These are phyloP conservation scores for Vanessa tameamea DNA, from an alignment of 1,140 invertebrate genomes.

Conservation along the genomic window DNA sequence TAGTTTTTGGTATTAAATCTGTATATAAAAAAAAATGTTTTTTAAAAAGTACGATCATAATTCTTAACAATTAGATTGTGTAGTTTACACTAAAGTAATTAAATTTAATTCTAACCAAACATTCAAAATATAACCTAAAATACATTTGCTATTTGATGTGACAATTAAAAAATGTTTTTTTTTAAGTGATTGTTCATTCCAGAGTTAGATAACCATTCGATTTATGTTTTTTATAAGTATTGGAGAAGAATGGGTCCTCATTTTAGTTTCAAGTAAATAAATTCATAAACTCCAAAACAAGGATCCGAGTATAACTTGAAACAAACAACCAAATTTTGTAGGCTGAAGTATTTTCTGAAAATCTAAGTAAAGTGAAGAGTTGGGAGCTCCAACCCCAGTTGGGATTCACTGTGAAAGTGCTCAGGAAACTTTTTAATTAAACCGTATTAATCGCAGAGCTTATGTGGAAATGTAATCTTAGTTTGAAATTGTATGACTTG, in stretches of 20 bases:
- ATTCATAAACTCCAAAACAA: slow-evolving; percentile 9
- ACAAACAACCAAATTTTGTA: slow-evolving; percentile 27
- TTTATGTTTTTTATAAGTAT: background rate
- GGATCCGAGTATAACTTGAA: slow-evolving; percentile 17
- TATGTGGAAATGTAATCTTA: slow-evolving; percentile 23
- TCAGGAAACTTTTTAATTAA: slow-evolving; percentile 29
- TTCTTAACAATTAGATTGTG: too few relatives aligned
- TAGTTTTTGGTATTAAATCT: too few relatives aligned
- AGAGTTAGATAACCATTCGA: too few relatives aligned
- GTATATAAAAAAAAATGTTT: too few relatives aligned
- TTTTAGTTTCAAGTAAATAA: slow-evolving; percentile 4
- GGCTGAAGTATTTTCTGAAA: slow-evolving; percentile 21
- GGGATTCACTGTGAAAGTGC: slow-evolving; percentile 10
- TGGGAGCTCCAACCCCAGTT: slow-evolving; percentile 3
- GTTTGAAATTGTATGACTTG: slow-evolving; percentile 18
- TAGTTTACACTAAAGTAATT: too few relatives aligned
- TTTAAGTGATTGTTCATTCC: too few relatives aligned
- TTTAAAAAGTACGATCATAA: too few relatives aligned
- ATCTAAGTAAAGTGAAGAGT: slow-evolving; percentile 23
- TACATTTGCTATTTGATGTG: too few relatives aligned
- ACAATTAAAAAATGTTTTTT: too few relatives aligned
- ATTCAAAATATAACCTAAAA: too few relatives aligned
- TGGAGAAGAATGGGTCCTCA: background rate
- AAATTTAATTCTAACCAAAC: too few relatives aligned
- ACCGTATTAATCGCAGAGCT: slow-evolving; percentile 21